Evolutionary conservation across 2,797 vertebrate species (phyloP).

Genomic region (Odontamblyopus rebecca): DNA sequence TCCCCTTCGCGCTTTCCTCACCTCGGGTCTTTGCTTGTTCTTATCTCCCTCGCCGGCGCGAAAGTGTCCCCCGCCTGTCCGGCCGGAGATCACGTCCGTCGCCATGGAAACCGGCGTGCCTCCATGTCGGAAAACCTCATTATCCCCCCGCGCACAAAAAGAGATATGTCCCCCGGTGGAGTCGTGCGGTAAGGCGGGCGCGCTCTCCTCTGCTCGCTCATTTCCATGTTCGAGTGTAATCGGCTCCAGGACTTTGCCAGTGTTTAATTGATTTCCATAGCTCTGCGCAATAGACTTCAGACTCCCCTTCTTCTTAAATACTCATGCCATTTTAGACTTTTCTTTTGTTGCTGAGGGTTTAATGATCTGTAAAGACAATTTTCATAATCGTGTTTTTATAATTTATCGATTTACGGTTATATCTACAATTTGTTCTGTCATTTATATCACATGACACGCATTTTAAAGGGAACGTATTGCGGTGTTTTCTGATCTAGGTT

Average conservation of each 20-base stretch:
- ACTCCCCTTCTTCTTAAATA: constrained; percentile 34
- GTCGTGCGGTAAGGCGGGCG: constrained; percentile 17
- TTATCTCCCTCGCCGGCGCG: constrained; percentile 39
- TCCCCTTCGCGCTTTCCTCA: constrained; percentile 31
- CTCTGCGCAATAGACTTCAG: constrained; percentile 37
- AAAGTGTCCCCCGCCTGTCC: constrained; percentile 54
- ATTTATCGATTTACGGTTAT: too few relatives aligned
- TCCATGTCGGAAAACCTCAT: constrained; percentile 63
- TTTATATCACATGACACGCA: too few relatives aligned
- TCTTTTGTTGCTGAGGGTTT: not conserved
- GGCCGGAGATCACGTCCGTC: constrained; percentile 55
- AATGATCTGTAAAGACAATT: not conserved
- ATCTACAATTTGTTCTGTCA: too few relatives aligned
- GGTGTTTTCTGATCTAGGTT: too few relatives aligned
- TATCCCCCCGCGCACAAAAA: constrained; percentile 41
- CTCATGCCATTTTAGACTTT: constrained; percentile 27
- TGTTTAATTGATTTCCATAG: constrained; percentile 64
- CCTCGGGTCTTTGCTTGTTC: constrained; percentile 31
- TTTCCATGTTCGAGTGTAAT: constrained; percentile 66
- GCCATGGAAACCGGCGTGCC: constrained; percentile 69
- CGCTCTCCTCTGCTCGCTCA: constrained; percentile 25
- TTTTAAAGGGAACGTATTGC: too few relatives aligned
- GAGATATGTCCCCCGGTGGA: constrained; percentile 37
- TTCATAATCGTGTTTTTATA: not conserved
- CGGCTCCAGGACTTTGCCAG: constrained; percentile 52